Evolutionary conservation across 2,797 vertebrate species (phyloP), one percentile per base, ranked within the genome.

Genomic region (Acanthurus tractus): DNA sequence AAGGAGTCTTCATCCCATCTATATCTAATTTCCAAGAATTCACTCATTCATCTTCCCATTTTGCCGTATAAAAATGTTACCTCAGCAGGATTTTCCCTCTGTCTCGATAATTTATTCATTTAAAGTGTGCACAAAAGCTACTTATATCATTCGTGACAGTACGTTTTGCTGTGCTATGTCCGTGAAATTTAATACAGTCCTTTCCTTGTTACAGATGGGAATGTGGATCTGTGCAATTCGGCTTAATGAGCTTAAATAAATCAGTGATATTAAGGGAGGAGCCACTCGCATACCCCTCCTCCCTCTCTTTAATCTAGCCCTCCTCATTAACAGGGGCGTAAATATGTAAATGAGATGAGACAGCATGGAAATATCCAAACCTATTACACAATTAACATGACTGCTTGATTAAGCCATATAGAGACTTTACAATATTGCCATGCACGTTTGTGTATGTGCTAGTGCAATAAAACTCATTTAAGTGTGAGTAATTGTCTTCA

Each of bases 281-380:
- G 80, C 79, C 69, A 68, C 22, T 58, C 29, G 13, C 29, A 0
- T 42, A 13, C 55, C 85, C 83, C 82, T 65, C 78, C 83, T 73
- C 77, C 74, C 62, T 48, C 71, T 55, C 79, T 89, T 87, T 92
- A 86, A 93, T 92, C 70, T 79, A 70, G 78, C 81, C 89, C 78
- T 84, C 78, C 89, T 93, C 89, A 90, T 92, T 92, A 93, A 87
- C 77, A 78, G 69, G 44, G 54, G 64, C 79, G 77, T 89, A 76
- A 86, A 93, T 92, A 93, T 93, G 93, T 56, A 93, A 92, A 93
- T 93, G 86, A 92, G 90, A 92, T 75, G 83, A 84, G 90, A 92
- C 90, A 82, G 88, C 86, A 86, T 85, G 86, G 88, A 92, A 90
- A 91, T 82, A 91, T 87, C 91, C 91, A 90, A 90, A 88, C 85